These are phyloP conservation scores for Heptranchias perlo DNA, from an alignment of 2,113 vertebrate species.

Conservation along the genomic window DNA sequence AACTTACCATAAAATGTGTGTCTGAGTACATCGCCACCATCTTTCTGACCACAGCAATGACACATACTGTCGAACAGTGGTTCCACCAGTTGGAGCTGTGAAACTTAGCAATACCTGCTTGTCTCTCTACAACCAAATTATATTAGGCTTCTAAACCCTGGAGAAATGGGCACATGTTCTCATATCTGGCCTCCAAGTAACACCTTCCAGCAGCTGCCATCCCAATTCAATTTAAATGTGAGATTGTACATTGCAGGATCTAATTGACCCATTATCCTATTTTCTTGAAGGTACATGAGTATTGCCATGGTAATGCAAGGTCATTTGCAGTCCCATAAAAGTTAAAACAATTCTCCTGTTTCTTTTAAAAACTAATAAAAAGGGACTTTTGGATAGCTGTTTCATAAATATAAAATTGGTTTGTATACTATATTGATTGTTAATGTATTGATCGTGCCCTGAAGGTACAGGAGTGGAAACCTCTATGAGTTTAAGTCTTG, in stretches of 20 bases:
- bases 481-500: not conserved
- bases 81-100: not conserved
- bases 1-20: not conserved
- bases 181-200: not conserved
- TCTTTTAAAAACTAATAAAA: slow-evolving; percentile 12
- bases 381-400: not conserved
- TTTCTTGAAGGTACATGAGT: no score
- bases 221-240: not conserved
- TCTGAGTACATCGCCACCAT: not conserved
- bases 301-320: not conserved
- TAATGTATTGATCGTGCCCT: slow-evolving; percentile 17
- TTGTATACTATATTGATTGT: not conserved
- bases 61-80: not conserved
- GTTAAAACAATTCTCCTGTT: not conserved
- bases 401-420: slow-evolving; percentile 13
- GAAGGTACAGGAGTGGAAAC: not conserved
- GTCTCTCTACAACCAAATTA: not conserved
- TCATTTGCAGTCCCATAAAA: not conserved
- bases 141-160: not conserved
- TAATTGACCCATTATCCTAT: not conserved
- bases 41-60: not conserved
- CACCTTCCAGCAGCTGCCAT: not conserved
- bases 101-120: not conserved
- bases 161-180: not conserved
- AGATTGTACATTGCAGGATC: not conserved